Evolutionary conservation across 1,140 invertebrate genomes (phyloP).

Genomic region (Zaprionus gabonicus): DNA sequence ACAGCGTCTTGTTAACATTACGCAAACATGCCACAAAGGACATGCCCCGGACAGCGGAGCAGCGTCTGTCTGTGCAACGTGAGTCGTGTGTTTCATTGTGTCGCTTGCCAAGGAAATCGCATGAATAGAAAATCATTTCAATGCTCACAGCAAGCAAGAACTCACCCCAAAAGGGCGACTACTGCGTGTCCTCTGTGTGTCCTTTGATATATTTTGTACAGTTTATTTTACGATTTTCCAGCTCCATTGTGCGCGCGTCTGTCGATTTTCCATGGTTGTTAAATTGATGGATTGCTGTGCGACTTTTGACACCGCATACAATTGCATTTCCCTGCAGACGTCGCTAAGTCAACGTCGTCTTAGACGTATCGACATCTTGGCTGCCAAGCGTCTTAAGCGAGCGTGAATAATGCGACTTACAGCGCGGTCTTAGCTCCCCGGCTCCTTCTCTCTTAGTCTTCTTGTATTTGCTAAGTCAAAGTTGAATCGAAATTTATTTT

Average conservation of each 20-base stretch:
- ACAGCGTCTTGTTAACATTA: slow-evolving; percentile 65
- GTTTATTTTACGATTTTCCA: slow-evolving; percentile 63
- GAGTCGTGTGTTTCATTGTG: slow-evolving; percentile 36
- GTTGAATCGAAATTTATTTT: slow-evolving; percentile 52
- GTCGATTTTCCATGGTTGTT: slow-evolving; percentile 73
- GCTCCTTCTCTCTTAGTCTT: not conserved
- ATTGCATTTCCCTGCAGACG: slow-evolving; percentile 51
- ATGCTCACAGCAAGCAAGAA: slow-evolving; percentile 28
- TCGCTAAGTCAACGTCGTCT: slow-evolving; percentile 8
- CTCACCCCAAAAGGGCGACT: slow-evolving; percentile 53
- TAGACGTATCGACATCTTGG: slow-evolving; percentile 43
- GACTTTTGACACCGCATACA: slow-evolving; percentile 76
- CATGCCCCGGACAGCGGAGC: slow-evolving; percentile 18
- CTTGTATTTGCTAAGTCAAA: slow-evolving; percentile 26
- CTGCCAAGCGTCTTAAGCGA: slow-evolving; percentile 50
- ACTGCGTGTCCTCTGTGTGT: slow-evolving; percentile 60
- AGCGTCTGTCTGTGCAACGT: slow-evolving; percentile 14
- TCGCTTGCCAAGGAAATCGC: slow-evolving; percentile 41
- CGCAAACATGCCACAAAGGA: slow-evolving; percentile 73
- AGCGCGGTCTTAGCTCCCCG: slow-evolving; percentile 9
- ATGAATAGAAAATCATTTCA: slow-evolving; percentile 57
- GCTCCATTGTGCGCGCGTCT: slow-evolving; percentile 46
- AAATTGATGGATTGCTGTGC: slow-evolving; percentile 80
- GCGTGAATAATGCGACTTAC: slow-evolving; percentile 53
- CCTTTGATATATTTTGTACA: slow-evolving; percentile 67